phyloP scores from a whole-genome alignment of 2,113 vertebrate genomes.

The Polyodon spathula region DNA sequence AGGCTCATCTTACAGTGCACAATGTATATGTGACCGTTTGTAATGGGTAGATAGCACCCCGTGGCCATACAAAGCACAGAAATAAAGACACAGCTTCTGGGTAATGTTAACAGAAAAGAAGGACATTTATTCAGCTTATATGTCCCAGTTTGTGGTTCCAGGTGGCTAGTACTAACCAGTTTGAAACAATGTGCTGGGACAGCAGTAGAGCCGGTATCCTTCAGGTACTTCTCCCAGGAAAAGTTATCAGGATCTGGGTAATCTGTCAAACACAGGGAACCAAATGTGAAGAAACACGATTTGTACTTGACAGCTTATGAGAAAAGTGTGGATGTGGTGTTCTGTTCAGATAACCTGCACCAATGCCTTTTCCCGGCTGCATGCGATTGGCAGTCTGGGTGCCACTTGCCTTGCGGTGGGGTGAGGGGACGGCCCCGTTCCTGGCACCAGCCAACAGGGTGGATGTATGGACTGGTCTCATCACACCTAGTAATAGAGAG shows the following conservation, averaged over 20 bases:
- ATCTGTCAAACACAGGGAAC: conserved; percentile 66
- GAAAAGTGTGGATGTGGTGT: not conserved
- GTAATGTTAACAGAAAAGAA: no score
- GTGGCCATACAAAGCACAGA: no score
- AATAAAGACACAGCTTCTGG: no score
- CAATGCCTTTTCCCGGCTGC: no score
- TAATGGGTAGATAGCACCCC: no score
- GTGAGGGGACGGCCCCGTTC: conserved; percentile 85
- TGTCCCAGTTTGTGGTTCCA: not conserved
- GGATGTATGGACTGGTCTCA: conserved; percentile 89
- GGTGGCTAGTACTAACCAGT: conserved; percentile 69
- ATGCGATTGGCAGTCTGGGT: no score
- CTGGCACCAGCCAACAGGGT: conserved; percentile 94
- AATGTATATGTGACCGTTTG: no score
- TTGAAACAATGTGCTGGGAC: conserved; percentile 81
- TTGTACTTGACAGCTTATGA: no score
- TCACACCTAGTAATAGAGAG: conserved; percentile 75
- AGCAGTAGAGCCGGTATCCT: conserved; percentile 78
- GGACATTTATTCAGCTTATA: no score
- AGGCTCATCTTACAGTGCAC: no score
- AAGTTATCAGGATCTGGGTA: conserved; percentile 85
- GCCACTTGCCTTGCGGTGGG: conserved; percentile 84
- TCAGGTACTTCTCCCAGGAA: conserved; percentile 85
- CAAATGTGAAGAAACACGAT: not conserved
- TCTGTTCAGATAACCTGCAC: not conserved